Percentiles rank a stretch among this genome's conserved stretches.
phyloP scores from a whole-genome alignment of 2,797 vertebrate genomes.

The Sebastes cheni region DNA sequence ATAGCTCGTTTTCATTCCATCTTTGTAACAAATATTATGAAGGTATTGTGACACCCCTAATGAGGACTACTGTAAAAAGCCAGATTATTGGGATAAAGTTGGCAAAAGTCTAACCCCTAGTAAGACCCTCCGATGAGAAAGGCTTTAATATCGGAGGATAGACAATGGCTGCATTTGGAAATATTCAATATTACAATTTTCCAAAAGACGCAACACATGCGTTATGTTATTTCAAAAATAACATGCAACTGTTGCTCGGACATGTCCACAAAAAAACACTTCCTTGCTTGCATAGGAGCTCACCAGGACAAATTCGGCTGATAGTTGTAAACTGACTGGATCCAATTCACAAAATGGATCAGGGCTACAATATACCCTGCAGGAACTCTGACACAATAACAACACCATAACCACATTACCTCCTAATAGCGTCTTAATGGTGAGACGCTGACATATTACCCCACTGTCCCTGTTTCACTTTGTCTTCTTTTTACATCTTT shows the following conservation, averaged over 20 bases:
- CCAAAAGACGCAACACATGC: not conserved
- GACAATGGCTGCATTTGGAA: not conserved
- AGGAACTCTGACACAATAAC: conserved; percentile 56
- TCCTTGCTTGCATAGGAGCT: conserved; percentile 4
- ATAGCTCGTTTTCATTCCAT: not conserved
- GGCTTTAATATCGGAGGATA: not conserved
- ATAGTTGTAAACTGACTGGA: conserved; percentile 31
- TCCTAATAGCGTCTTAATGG: conserved; percentile 45
- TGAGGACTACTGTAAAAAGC: not conserved
- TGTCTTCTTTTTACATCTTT: conserved; percentile 12
- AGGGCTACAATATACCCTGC: conserved; percentile 38
- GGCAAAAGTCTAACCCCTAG: not conserved
- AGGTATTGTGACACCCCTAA: not conserved
- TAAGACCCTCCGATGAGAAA: not conserved
- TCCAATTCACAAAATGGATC: conserved; percentile 48
- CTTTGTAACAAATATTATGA: not conserved
- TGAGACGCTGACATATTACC: conserved; percentile 36
- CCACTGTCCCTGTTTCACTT: conserved; percentile 2
- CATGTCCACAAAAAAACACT: not conserved
- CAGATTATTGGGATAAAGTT: not conserved
- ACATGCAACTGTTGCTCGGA: not conserved
- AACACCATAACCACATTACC: conserved; percentile 47
- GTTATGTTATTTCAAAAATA: not conserved
- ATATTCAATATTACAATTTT: not conserved
- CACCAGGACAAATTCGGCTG: not conserved